These are phyloP conservation scores for Pseudeuparius sepicola DNA, from an alignment of 2,888 invertebrate species.

Conservation along the genomic window DNA sequence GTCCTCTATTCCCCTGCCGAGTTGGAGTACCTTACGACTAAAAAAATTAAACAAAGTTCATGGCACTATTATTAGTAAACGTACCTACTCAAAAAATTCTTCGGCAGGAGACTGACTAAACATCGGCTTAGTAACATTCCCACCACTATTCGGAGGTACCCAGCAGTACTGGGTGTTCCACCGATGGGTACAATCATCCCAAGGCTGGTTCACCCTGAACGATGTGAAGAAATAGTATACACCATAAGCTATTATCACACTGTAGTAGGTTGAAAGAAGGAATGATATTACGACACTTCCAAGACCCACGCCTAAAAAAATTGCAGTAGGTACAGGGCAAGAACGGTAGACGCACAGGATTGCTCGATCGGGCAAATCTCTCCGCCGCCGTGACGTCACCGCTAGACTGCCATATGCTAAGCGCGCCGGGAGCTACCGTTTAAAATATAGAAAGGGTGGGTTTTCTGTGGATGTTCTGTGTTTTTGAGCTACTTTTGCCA, in stretches of 20 bases:
- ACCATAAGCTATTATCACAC: constrained; percentile 90
- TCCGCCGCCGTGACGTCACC: no score
- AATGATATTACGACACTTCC: constrained; percentile 92
- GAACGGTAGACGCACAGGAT: no score
- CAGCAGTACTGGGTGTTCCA: constrained; percentile 83
- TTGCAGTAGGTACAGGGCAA: no score
- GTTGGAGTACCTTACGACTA: constrained; percentile 79
- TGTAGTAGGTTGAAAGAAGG: constrained; percentile 91
- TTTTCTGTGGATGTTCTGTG: no score
- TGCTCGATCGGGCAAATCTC: no score
- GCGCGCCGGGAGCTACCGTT: no score
- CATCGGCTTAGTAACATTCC: constrained; percentile 56
- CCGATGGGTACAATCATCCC: constrained; percentile 77
- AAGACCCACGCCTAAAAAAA: constrained; percentile 75
- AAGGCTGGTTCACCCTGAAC: constrained; percentile 78
- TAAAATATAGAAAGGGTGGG: no score
- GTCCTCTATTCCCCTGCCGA: constrained; percentile 73
- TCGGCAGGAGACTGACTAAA: constrained; percentile 77
- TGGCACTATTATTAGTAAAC: not conserved
- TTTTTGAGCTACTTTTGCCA: no score
- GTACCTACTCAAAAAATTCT: constrained; percentile 85
- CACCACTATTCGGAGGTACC: constrained; percentile 49
- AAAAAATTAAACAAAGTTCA: constrained; percentile 31
- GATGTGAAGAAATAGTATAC: constrained; percentile 90
- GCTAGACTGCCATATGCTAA: no score